These are phyloP conservation scores for Bucorvus abyssinicus DNA, from an alignment of 2,797 vertebrate species.

Conservation along the genomic window DNA sequence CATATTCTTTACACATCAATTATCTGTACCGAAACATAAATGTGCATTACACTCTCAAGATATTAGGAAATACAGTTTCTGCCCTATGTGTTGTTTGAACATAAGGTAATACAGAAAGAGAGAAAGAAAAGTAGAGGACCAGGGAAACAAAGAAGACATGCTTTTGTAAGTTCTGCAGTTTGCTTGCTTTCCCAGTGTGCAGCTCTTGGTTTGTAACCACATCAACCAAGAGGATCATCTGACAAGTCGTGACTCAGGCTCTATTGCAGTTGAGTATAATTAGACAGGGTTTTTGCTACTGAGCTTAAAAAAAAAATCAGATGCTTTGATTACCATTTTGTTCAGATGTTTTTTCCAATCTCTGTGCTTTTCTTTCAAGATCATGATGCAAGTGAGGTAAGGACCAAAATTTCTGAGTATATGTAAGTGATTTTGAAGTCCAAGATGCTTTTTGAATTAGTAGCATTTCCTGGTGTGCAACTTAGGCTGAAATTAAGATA, in stretches of 20 bases:
- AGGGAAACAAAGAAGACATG: neutral
- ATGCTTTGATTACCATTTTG: neutral
- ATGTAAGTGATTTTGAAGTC: neutral
- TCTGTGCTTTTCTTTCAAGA: conserved; percentile 1
- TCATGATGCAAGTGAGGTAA: neutral
- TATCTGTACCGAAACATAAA: neutral
- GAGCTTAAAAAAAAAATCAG: neutral
- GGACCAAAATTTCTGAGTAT: neutral
- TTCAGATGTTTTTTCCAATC: neutral
- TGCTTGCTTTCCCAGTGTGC: neutral
- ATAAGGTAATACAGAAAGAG: neutral
- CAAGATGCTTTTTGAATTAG: neutral
- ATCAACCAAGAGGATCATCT: conserved; percentile 6
- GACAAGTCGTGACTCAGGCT: neutral
- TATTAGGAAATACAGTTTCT: neutral
- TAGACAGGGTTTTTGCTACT: neutral
- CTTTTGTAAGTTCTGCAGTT: neutral
- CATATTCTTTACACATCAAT: neutral
- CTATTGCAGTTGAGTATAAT: neutral
- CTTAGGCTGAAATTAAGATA: neutral
- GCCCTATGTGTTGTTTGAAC: neutral
- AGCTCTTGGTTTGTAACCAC: conserved; percentile 15
- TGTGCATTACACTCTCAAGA: neutral
- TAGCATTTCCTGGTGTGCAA: neutral
- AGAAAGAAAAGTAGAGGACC: neutral